Evolutionary conservation across 2,113 vertebrate genomes (phyloP), one percentile per base, ranked within the genome.

Genomic region (Chaetorhynchus papuensis): DNA sequence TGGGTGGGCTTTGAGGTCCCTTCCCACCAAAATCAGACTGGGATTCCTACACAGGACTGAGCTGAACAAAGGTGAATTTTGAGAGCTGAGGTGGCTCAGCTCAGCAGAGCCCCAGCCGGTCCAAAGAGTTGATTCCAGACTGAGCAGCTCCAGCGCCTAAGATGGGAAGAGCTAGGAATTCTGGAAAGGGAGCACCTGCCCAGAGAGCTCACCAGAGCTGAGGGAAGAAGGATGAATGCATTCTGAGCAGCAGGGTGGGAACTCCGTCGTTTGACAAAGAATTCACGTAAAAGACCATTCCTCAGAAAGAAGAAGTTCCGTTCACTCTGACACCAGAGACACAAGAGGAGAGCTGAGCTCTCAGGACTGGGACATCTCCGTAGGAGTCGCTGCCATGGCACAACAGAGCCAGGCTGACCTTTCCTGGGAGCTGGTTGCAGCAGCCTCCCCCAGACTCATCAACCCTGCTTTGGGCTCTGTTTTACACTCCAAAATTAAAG

Each of bases 241-340:
- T 50, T 42, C 15, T 41, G 28, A 88, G 60, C 30, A n/a, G 6
- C 70, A 33, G 45, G 15, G 12, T 4, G 56, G 10, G 15, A 78
- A 17, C 2, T 7, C 13, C 37, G 7, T 9, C 0, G 0, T 35
- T 42, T 69, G 41, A 35, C 33, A n/a, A 12, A 10, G 7, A 78
- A 26, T 18, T 53, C 21, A 7, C 8, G 9, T 14, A 45, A 27
- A 60, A 41, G 9, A 11, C 8, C 60, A 14, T 18, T 60, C 15
- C 60, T 37, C 49, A 56, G 31, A 14, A 50, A 45, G 50, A 17
- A 75, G 30, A 37, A 42, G 50, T 44, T 54, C 31, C 13, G 3
- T n/a, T 42, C 2, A 1, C 30, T 61, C 23, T 1, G 3, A 23
- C 31, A 53, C 6, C 22, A 8, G 11, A 18, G 1, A 30, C 13